Evolutionary conservation across 1,140 invertebrate genomes (phyloP), one percentile per base, ranked within the genome.

Genomic region (Microplitis mediator): DNA sequence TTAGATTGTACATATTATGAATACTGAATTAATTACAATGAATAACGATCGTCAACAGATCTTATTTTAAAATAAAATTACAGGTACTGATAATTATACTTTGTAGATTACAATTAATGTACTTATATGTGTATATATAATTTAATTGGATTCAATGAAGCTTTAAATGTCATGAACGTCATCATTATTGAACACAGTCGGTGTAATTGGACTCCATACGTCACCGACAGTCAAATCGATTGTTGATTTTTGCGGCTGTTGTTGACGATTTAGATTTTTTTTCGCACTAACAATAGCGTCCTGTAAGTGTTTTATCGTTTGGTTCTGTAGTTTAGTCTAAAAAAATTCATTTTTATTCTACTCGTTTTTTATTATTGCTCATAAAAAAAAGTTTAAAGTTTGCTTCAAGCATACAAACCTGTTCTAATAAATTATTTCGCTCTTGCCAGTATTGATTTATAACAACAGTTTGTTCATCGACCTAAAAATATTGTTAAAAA

Each of bases 91-190:
- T 23, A 23, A 45, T 71, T 71, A 52, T 67, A 67, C 51, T 61
- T 23, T 72, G 32, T 36, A 52, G 14, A 51, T 67, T 68, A 36
- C 5, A 62, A 58, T 70, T 65, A 54, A 56, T 23, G 14, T 52
- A 69, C 39, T 60, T 68, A 68, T 23, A 35, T 62, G 34, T 66
- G 39, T 34, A 36, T 50, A 9, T 39, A 32, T 51, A 34, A 50
- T 32, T 68, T 54, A 70, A 68, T 34, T n/a, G 16, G 8, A 35
- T 64, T 52, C 4, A 69, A 6, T 65, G 39, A 39, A 72, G 52
- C 71, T 76, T 85, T 82, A 87, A 84, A 87, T 81, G 78, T 86
- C 86, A 82, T 87, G 85, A 83, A 87, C 84, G 76, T 84, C 85
- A 54, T 81, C 79, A 75, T 84, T 82, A 79, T 76, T 84, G 76